phyloP scores from a whole-genome alignment of 2,888 invertebrate species.

The Tubulanus polymorphus region DNA sequence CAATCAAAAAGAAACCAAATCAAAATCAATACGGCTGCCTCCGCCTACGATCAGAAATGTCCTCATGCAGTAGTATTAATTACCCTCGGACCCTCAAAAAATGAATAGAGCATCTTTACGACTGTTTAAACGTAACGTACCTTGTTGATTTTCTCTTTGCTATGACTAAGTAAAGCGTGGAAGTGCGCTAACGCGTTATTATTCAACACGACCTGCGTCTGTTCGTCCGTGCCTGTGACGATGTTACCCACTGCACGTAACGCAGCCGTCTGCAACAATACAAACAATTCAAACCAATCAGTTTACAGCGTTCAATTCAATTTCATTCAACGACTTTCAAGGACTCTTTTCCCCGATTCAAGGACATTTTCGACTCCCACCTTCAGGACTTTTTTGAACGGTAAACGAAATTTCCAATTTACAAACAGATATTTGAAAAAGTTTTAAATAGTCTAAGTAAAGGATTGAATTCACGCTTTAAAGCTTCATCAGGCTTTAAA shows the following conservation, averaged over 20 bases:
- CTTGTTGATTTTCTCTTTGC: constrained; percentile 98
- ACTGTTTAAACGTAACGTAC: no score
- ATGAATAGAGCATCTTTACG: background rate
- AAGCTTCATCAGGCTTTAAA: no score
- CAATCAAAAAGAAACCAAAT: no score
- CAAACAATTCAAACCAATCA: no score
- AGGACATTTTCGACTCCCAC: no score
- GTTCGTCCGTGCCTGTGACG: constrained; percentile 97
- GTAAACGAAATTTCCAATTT: no score
- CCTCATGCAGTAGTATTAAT: background rate
- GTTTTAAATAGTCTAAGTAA: constrained; percentile 4
- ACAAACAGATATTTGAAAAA: background rate
- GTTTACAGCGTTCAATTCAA: background rate
- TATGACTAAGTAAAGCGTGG: constrained; percentile 83
- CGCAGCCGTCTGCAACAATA: constrained; percentile 86
- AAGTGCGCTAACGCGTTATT: constrained; percentile 93
- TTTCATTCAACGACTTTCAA: background rate
- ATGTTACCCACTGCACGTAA: constrained; percentile 96
- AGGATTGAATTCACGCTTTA: no score
- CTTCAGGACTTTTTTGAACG: no score
- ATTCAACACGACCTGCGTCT: constrained; percentile 95
- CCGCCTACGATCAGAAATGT: no score
- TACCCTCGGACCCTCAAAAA: background rate
- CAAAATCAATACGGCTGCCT: no score
- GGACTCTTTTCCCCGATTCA: no score